Evolutionary conservation across 2,113 vertebrate genomes (phyloP).

Genomic region (Alligator mississippiensis): DNA sequence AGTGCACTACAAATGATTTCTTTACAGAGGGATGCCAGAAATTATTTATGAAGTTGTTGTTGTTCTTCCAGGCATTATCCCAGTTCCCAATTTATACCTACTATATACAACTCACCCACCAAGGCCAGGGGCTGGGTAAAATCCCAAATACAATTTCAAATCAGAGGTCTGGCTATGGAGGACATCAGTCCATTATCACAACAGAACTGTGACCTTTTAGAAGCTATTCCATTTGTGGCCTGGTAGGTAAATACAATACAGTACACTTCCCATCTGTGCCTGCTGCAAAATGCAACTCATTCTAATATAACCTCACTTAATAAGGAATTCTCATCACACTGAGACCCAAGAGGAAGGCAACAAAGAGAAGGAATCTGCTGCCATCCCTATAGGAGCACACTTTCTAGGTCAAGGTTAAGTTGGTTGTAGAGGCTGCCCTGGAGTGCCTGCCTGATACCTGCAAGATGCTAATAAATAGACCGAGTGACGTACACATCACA

Average conservation of each 20-base stretch:
- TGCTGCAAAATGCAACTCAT: background rate
- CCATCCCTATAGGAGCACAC: background rate
- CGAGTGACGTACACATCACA: background rate
- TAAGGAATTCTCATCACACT: background rate
- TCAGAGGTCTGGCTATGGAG: background rate
- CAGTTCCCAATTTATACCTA: background rate
- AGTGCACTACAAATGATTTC: background rate
- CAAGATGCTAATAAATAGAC: background rate
- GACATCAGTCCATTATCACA: background rate
- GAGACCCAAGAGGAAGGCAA: background rate
- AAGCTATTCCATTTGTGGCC: background rate
- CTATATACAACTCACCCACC: background rate
- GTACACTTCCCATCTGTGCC: background rate
- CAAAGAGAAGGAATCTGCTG: background rate
- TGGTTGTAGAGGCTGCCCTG: background rate
- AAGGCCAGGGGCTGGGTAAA: background rate
- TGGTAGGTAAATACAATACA: background rate
- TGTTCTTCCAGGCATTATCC: background rate
- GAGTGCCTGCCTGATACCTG: background rate
- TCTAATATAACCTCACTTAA: background rate
- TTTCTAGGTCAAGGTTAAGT: background rate
- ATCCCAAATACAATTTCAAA: background rate
- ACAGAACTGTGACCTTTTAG: background rate
- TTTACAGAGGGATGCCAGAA: background rate
- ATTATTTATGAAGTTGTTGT: background rate